Base-by-base conservation (phyloP, 2,113 vertebrate genomes). In the Alethe diademata region DNA sequence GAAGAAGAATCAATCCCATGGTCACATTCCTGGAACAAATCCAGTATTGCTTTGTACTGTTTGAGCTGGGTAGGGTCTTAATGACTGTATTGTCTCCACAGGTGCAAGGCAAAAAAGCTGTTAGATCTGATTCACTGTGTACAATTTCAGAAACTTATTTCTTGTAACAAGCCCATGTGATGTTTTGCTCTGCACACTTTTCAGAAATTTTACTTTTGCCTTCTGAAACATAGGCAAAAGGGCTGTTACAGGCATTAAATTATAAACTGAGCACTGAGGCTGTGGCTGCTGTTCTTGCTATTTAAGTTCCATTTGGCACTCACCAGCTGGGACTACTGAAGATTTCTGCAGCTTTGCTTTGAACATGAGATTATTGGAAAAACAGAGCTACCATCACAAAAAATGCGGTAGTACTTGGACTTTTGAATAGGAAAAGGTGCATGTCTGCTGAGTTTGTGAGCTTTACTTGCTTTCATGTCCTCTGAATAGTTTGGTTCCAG, bases 1-100 rank as follows among this genome's bases (percentile, higher is more conserved):
- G 19, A 86, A 38, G 25, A 66, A 62, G 40, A 51, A 47, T 9
- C 20, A 31, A 84, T 71, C 35, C 35, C 4, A 2, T 0, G 0
- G 20, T 84, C 38, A 24, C 14, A 3, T 91, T 86, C 12, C 18
- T 92, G 51, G 38, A 78, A 87, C 12, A 78, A 54, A 28, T 75
- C 35, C 17, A 56, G 3, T 23, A 11, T 75, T 86, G 51, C 60
- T 80, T 57, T 70, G 14, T 76, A 23, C 7, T 66, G 15, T 48
- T 86, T 42, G 38, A 58, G 33, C 26, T 58, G 43, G 29, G 33
- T 71, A 29, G 43, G 26, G 24, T 81, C 38, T 36, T 70, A 58
- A 9, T 35, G 42, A 19, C 33, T 73, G 9, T 40, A 33, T 56
- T 62, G 31, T 58, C 25, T 88, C 19, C 8, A 14, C 14, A 86